phyloP scores from a whole-genome alignment of 2,113 vertebrate species.

The Ibidorhyncha struthersii region DNA sequence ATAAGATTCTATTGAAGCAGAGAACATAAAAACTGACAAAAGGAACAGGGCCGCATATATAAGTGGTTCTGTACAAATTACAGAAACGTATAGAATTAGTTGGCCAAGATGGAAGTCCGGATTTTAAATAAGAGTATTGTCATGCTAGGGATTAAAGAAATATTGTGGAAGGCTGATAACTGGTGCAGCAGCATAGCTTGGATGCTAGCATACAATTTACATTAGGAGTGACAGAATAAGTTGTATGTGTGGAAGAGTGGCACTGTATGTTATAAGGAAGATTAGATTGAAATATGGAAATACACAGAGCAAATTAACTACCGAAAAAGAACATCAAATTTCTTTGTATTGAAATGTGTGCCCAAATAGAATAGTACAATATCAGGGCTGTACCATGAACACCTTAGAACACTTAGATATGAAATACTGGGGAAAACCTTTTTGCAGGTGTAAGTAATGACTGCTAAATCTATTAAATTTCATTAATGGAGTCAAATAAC shows the following conservation, averaged over 20 bases:
- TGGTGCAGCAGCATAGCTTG: neutral
- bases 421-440: neutral
- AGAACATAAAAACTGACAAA: neutral
- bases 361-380: neutral
- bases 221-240: neutral
- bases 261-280: neutral
- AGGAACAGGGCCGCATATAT: neutral
- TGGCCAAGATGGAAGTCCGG: neutral
- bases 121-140: neutral
- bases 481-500: neutral
- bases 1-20: neutral
- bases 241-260: neutral
- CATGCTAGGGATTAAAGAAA: neutral
- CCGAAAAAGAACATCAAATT: neutral
- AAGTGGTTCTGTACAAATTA: neutral
- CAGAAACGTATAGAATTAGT: neutral
- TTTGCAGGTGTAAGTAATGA: neutral
- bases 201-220: neutral
- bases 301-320: neutral
- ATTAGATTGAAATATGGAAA: neutral
- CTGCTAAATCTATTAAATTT: neutral
- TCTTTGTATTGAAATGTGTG: neutral
- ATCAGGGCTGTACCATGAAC: neutral
- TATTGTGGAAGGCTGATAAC: neutral
- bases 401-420: neutral